A percentile compares a stretch with the other conserved stretches of the same genome.
Conservation (phyloP, 1,140 invertebrate genomes). For the Papilio aristodemus region DNA sequence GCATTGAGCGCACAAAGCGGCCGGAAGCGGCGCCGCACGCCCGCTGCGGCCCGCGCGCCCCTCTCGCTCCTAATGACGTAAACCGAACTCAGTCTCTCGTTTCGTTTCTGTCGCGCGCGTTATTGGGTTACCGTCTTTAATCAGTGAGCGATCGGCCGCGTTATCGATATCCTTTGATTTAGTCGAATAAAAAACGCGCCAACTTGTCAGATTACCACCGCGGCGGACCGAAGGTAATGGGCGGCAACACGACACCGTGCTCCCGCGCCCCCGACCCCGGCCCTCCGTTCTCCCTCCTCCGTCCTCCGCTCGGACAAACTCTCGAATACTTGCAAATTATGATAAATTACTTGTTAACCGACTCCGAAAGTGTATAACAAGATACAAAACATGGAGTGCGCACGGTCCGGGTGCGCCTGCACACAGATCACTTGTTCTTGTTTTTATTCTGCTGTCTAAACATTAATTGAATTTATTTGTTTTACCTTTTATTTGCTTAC, state of each 20-base stretch:
- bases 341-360: too few species aligned
- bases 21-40: constrained; percentile 39
- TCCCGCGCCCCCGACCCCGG: background rate
- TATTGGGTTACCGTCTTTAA: constrained; percentile 74
- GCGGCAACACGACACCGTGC: constrained; percentile 37
- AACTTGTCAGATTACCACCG: constrained; percentile 27
- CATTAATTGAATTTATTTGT: too few species aligned
- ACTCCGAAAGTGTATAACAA: too few species aligned
- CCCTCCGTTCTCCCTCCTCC: background rate
- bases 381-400: too few species aligned
- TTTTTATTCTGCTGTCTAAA: too few species aligned
- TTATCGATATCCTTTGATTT: constrained; percentile 67
- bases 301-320: too few species aligned
- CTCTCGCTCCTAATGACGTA: constrained; percentile 63
- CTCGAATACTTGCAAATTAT: too few species aligned
- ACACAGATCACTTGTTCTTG: too few species aligned
- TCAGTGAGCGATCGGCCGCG: constrained; percentile 49
- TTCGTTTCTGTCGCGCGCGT: constrained; percentile 64
- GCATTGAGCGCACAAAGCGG: background rate
- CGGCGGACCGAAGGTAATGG: constrained; percentile 47
- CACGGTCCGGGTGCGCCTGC: too few species aligned
- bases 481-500: too few species aligned
- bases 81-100: constrained; percentile 66
- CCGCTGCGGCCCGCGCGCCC: constrained; percentile 33
- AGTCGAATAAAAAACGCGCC: constrained; percentile 51